Evolutionary conservation across 2,113 vertebrate genomes (phyloP), one percentile per base, ranked within the genome.

Genomic region (Leptodactylus fuscus): DNA sequence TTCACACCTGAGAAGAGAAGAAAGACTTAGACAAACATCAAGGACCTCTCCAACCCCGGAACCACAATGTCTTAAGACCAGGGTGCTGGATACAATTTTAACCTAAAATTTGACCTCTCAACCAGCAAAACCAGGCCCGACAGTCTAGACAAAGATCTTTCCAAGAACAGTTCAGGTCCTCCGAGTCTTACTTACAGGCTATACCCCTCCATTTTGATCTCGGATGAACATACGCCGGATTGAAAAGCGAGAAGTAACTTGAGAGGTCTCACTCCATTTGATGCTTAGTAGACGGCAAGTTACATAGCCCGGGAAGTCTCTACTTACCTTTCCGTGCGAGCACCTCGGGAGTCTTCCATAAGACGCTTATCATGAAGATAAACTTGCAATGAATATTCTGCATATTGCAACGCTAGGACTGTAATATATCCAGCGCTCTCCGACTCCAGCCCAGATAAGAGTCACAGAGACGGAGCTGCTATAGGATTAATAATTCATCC

Each of bases 291-390:
- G 13, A 34, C 27, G 38, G n/a, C n/a, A n/a, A n/a, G n/a, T n/a
- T n/a, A n/a, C n/a, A n/a, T 44, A 41, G 13, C 27, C 4, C 18
- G 27, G n/a, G 27, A 32, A 87, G 73, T 9, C 41, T 55, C 38
- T 18, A n/a, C 95, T 91, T 96, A 98, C 97, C 97, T 96, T 95
- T 96, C 88, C 92, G 93, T 78, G 93, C 91, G 65, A 89, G 90
- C 87, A 90, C 91, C 87, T 89, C 90, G 29, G 93, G 91, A 84
- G 87, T 91, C 44, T 91, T 4, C 7, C 90, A 92, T 49, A 98
- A 88, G 88, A 98, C 5, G 0, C 91, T 88, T 92, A 95, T 87
- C 3, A 38, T 90, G 51, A 94, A 74, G 87, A 94, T 90, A 85
- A 89, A 91, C 90, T 90, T 79, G 51, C 87, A 71, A 87, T 87